Conservation (phyloP, 2,113 vertebrate species). For the human region GRCh38 chr7:31878501-31879000, state of each 20-base stretch:
- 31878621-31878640: not conserved
- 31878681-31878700: not conserved
- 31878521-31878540: not conserved
- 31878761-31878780: not conserved
- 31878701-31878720: not conserved
- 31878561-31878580: constrained; percentile 4
- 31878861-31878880: not conserved
- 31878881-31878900: not conserved
- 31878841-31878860: not conserved
- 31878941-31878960: not conserved
- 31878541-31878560: not conserved
- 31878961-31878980: not conserved
- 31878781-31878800: not conserved
- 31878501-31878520: not conserved
- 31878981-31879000: constrained; percentile 89
- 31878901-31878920: not conserved
- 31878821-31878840: not conserved
- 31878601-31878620: not conserved
- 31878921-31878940: not conserved
- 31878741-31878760: not conserved
- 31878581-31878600: not conserved
- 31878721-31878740: not conserved
- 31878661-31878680: not conserved
- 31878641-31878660: not conserved
- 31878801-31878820: not conserved